These are phyloP conservation scores for Nanger granti DNA, from an alignment of 2,113 vertebrate species.

Conservation along the genomic window DNA sequence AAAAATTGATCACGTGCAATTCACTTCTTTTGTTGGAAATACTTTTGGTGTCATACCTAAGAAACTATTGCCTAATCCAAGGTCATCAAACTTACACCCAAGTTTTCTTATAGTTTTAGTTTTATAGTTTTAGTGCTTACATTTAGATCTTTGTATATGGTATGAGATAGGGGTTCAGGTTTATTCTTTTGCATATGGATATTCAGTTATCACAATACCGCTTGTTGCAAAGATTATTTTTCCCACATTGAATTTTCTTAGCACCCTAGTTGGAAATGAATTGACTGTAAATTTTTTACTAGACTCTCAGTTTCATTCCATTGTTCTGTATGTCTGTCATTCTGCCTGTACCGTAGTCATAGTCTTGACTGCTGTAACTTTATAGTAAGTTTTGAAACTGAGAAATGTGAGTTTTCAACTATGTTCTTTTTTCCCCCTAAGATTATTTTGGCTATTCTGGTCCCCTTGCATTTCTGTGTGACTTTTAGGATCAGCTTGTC, in stretches of 20 bases:
- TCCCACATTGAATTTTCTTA: not conserved
- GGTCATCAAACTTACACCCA: not conserved
- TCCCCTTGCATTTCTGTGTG: not conserved
- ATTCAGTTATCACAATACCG: not conserved
- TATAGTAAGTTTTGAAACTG: not conserved
- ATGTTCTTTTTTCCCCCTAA: not conserved
- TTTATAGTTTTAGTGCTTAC: not conserved
- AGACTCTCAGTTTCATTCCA: not conserved
- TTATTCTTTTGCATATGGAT: not conserved
- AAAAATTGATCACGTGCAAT: not conserved
- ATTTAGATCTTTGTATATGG: not conserved
- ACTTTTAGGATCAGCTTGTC: not conserved
- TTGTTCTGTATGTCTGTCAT: not conserved
- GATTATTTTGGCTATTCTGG: not conserved
- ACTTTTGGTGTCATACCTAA: not conserved
- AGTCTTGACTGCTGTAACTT: not conserved
- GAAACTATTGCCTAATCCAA: not conserved
- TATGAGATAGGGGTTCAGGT: not conserved
- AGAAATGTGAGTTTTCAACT: not conserved
- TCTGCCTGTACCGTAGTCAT: not conserved
- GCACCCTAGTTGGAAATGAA: not conserved
- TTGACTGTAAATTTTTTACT: not conserved
- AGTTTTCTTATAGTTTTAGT: not conserved
- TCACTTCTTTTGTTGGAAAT: not conserved
- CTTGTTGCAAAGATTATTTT: not conserved